Conservation (phyloP, 2,113 vertebrate genomes). For the Arvicanthis niloticus region DNA sequence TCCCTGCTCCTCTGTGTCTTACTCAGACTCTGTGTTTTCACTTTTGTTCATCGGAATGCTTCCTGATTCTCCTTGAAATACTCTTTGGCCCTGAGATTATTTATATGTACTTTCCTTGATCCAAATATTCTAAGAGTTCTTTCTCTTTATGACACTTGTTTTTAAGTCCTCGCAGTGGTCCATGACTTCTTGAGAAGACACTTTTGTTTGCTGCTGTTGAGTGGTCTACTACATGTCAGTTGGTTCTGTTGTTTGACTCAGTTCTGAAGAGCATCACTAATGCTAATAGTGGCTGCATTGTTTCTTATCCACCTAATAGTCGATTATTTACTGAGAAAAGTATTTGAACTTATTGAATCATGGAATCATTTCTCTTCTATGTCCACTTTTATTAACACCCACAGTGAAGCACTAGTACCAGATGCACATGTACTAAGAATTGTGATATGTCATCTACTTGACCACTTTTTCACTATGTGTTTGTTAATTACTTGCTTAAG, state of each 20-base stretch:
- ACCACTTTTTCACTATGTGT: not conserved
- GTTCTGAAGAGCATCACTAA: not conserved
- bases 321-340: conserved; percentile 23
- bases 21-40: not conserved
- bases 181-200: not conserved
- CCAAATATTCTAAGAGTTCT: not conserved
- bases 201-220: not conserved
- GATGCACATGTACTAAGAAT: not conserved
- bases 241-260: not conserved
- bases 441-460: not conserved
- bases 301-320: not conserved
- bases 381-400: not conserved
- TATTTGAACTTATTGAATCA: not conserved
- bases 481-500: not conserved
- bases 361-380: conserved; percentile 4
- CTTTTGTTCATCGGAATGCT: not conserved
- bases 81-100: not conserved
- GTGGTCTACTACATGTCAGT: not conserved
- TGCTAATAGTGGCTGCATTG: not conserved
- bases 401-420: not conserved
- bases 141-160: not conserved
- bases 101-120: conserved; percentile 22
- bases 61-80: not conserved
- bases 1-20: not conserved
- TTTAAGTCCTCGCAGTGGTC: not conserved